Evolutionary conservation across 1,140 invertebrate species (phyloP), one percentile per base, ranked within the genome.

Genomic region (Aphelenchoides besseyi): DNA sequence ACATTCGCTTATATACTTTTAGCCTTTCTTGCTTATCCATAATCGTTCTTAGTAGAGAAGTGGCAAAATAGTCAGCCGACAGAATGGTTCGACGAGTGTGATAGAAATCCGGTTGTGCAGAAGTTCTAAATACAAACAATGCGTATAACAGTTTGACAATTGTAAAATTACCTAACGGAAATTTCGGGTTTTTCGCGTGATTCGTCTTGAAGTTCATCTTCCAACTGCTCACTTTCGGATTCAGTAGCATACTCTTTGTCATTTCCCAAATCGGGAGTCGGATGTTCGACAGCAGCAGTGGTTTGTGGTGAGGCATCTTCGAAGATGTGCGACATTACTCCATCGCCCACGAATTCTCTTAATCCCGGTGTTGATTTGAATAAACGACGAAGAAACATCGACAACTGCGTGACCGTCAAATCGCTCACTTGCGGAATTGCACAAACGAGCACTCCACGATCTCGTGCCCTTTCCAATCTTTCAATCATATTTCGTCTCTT

Each of bases 401-500:
- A 36, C 36, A 66, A 32, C 36, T 66, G 63, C 12, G 63, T 66
- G 9, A 66, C 30, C 2, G 32, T 66, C 32, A 66, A 33, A 26
- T 66, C 63, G 3, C 26, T 32, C 1, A 66, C 12, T 66, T 66
- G 63, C 36, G 63, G 63, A 37, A 66, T 53, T 23, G 63, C n/a
- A 2, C 30, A 33, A 53, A 36, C 36, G 16, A 66, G 32, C 12
- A 66, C 32, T 23, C 63, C 63, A 18, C n/a, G 16, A 1, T 66
- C 63, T 37, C 63, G 16, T 1, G 63, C 63, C 30, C 32, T 37
- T 66, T 66, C 63, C n/a, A 66, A 29, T n/a, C 63, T 16, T 8
- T 66, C 63, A 1, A 66, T 66, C 32, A 66, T 12, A 53, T 66
- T 66, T 8, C 63, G 30, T 53, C 63, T 37, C 30, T 66, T 66